Conservation (phyloP, 92 coral and sea anemone species). For the Phenganax subtilis region DNA sequence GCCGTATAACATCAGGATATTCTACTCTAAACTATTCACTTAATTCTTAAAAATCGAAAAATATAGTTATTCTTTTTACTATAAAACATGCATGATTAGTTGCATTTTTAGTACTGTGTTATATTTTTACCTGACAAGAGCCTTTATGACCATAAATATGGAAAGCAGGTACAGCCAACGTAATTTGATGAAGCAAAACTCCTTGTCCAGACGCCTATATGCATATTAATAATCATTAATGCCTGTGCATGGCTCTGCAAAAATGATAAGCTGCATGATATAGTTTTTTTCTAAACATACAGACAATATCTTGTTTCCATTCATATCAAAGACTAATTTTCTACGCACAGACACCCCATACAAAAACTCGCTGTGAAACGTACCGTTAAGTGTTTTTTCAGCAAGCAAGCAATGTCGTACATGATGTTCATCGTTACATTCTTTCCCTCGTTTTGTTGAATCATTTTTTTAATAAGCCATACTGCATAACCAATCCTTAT, state of each 20-base stretch:
- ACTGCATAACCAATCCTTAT: conserved; percentile 23
- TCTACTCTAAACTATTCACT: neutral
- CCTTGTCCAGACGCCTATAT: neutral
- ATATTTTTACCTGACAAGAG: neutral
- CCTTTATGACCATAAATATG: conserved; percentile 23
- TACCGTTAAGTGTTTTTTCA: conserved; percentile 1
- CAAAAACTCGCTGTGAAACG: neutral
- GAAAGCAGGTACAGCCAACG: conserved; percentile 10
- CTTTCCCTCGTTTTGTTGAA: neutral
- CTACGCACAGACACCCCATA: neutral
- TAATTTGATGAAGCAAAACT: neutral
- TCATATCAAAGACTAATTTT: no score
- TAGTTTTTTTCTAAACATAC: no score
- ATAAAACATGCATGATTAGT: no score
- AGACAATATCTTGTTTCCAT: no score
- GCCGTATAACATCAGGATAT: neutral
- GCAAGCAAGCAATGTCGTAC: conserved; percentile 28
- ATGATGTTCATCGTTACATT: conserved; percentile 3
- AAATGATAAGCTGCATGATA: no score
- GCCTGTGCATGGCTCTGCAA: no score
- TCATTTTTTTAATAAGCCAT: conserved; percentile 4
- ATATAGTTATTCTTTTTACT: neutral
- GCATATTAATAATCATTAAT: no score
- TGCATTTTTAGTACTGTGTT: no score
- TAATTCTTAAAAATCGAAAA: neutral